Conservation (phyloP, 2,888 invertebrate genomes). For the Tachina grossa region DNA sequence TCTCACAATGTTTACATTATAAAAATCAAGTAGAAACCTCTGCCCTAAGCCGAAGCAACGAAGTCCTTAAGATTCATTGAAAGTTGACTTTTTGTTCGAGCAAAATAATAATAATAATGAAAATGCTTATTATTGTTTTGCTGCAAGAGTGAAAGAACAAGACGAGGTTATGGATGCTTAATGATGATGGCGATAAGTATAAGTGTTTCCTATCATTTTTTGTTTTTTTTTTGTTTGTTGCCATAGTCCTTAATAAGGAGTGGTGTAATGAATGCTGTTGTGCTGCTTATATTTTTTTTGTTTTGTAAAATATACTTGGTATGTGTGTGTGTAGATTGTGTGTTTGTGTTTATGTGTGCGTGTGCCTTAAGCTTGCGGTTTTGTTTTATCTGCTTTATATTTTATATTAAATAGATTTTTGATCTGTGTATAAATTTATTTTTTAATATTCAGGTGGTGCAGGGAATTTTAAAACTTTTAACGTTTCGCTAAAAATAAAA, state of each 20-base stretch:
- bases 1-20: not conserved
- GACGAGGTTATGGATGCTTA: slow-evolving; percentile 4
- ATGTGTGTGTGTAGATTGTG: not conserved
- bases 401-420: slow-evolving; percentile 17
- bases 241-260: not conserved
- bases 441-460: slow-evolving; percentile 40
- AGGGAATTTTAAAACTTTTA: slow-evolving; percentile 34
- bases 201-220: slow-evolving; percentile 32
- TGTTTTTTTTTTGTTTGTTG: not conserved
- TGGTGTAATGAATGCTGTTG: not conserved
- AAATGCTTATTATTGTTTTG: slow-evolving; percentile 34
- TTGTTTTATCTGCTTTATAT: slow-evolving; percentile 12
- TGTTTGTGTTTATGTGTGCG: not conserved
- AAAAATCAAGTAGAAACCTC: slow-evolving; percentile 1
- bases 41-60: slow-evolving; percentile 29
- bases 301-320: slow-evolving; percentile 14
- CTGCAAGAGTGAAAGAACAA: slow-evolving; percentile 3
- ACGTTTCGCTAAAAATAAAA: not conserved
- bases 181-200: slow-evolving; percentile 23
- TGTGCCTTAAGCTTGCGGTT: not conserved
- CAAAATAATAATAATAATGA: slow-evolving; percentile 28
- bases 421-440: not conserved
- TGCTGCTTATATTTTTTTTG: slow-evolving; percentile 24
- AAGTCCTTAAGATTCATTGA: slow-evolving; percentile 55
- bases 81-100: slow-evolving; percentile 53